phyloP scores from a whole-genome alignment of 1,140 invertebrate species.

The Coptotermes formosanus region DNA sequence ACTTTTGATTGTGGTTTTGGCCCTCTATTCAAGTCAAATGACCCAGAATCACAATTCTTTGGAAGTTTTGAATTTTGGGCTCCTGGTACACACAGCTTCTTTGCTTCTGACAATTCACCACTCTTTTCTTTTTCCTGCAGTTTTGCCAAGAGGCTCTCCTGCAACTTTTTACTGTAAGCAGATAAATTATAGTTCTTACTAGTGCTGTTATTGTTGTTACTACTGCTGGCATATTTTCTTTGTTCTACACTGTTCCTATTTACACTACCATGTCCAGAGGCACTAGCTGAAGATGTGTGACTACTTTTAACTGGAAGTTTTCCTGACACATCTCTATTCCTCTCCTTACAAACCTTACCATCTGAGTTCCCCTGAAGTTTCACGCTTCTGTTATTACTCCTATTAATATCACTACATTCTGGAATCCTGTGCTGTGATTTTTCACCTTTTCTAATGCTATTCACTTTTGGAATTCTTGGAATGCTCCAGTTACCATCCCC shows the following conservation, averaged over 20 bases:
- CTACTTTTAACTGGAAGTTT: not conserved
- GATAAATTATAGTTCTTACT: constrained; percentile 18
- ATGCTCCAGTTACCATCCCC: not conserved
- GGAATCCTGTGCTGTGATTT: constrained; percentile 2
- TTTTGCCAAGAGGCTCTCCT: constrained; percentile 27
- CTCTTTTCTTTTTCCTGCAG: not conserved
- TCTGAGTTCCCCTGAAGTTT: constrained; percentile 1
- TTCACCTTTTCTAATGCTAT: not conserved
- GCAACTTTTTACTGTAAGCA: constrained; percentile 25
- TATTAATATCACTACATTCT: not conserved
- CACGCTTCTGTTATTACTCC: not conserved
- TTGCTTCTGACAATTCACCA: not conserved
- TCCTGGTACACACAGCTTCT: not conserved
- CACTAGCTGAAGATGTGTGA: not conserved
- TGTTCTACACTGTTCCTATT: not conserved
- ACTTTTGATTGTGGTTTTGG: not conserved
- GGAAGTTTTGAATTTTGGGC: not conserved
- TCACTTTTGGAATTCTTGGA: not conserved
- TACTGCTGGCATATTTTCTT: not conserved
- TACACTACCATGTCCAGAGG: not conserved
- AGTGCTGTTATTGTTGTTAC: not conserved
- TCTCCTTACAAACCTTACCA: not conserved
- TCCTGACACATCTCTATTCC: not conserved
- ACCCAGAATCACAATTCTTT: not conserved
- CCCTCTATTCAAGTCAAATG: not conserved